Evolutionary conservation across 2,797 vertebrate genomes (phyloP), one percentile per base, ranked within the genome.

Genomic region (Melanotaenia trifasciata): DNA sequence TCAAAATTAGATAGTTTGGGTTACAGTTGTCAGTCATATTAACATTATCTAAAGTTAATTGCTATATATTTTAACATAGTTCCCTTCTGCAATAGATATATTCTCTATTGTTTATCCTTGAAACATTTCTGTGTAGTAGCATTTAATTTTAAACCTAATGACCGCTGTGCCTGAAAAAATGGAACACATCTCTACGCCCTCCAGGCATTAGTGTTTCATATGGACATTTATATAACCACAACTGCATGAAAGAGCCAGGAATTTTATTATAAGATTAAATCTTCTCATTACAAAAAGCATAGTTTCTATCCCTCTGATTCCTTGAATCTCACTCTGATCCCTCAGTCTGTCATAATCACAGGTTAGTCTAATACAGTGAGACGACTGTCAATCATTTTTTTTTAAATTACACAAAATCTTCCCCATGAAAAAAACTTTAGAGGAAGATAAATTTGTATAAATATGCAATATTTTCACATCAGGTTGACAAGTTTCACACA

Each of bases 141-240:
- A 43, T 77, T 76, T 61, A 64, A 77, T 84, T 82, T 64, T 64
- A 57, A 16, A 58, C 78, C 50, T 24, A 33, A 26, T 71, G 43
- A 78, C 80, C 70, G 76, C 35, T 79, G 60, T 74, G 51, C 65
- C 58, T 70, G 20, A 62, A 62, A 57, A 75, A 75, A 70, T 76
- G 40, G 70, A 85, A 60, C 47, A 36, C 28, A 33, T 43, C 54
- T 26, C 56, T 58, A 26, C 35, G 59, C 78, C 76, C 76, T 79
- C 24, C 58, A 32, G 80, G 77, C 76, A 64, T 12, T 64, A 50
- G 61, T 79, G 38, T 78, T 78, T 81, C 68, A 85, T 71, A 58
- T 69, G 72, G 56, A 64, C 69, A 47, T 77, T 75, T 70, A 74
- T 79, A 28, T 71, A 71, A 78, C 70, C 61, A 77, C 16, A 26